Conservation (phyloP, 2,888 invertebrate genomes). For the Mesorhabditis belari region DNA sequence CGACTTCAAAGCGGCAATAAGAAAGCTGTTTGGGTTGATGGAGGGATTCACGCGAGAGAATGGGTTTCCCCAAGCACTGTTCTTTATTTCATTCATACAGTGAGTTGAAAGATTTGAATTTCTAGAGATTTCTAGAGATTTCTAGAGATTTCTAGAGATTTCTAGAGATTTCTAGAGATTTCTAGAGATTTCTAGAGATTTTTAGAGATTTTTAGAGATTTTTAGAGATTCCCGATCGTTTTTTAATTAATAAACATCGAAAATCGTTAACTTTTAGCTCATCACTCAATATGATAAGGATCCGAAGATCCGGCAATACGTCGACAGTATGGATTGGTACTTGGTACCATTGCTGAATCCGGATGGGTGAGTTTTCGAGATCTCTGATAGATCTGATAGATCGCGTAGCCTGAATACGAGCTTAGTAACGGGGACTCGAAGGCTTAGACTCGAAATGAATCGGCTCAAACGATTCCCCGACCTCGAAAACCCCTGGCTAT, state of each 20-base stretch:
- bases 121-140: neutral
- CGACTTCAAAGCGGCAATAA: slow-evolving; percentile 20
- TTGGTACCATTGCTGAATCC: slow-evolving; percentile 51
- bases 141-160: neutral
- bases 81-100: slow-evolving; percentile 48
- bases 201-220: no score
- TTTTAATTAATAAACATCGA: no score
- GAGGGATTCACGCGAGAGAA: slow-evolving; percentile 34
- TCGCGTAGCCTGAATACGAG: neutral
- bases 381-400: neutral
- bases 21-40: slow-evolving; percentile 41
- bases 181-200: no score
- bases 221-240: no score
- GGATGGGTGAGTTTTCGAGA: slow-evolving; percentile 23
- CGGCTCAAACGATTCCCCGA: no score
- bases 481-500: no score
- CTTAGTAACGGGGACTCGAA: no score
- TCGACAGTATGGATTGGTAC: slow-evolving; percentile 51
- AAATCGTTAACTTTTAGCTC: slow-evolving; percentile 24
- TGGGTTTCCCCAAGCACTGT: slow-evolving; percentile 49
- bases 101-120: slow-evolving; percentile 1
- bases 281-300: slow-evolving; percentile 46
- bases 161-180: neutral
- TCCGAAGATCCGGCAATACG: slow-evolving; percentile 36
- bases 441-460: no score